phyloP scores from a whole-genome alignment of 2,113 vertebrate genomes.

The Stercorarius parasiticus region DNA sequence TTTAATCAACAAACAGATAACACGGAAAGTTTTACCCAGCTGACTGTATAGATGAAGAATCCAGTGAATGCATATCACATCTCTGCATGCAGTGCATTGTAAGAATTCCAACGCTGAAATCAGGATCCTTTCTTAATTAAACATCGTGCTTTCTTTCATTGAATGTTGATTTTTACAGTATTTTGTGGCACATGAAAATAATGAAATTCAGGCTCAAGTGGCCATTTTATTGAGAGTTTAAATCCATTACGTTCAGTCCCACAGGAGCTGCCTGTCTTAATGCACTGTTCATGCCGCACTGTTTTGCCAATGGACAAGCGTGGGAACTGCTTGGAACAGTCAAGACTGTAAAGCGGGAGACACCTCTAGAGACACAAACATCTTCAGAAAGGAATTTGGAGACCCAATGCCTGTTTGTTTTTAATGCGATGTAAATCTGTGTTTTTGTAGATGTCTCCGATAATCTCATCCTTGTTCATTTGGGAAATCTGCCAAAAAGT shows the following conservation, averaged over 20 bases:
- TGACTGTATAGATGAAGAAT: neutral
- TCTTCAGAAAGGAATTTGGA: neutral
- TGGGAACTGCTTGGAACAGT: neutral
- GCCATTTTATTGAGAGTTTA: neutral
- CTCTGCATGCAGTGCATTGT: neutral
- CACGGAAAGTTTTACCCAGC: neutral
- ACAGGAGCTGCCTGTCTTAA: neutral
- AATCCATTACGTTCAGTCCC: neutral
- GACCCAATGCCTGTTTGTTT: neutral
- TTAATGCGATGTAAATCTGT: neutral
- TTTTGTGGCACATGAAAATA: neutral
- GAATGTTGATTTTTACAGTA: neutral
- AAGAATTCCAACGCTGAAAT: neutral
- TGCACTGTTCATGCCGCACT: fast-evolving
- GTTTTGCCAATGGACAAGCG: fast-evolving
- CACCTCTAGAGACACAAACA: neutral
- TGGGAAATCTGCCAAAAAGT: neutral
- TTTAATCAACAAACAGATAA: neutral
- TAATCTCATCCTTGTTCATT: neutral
- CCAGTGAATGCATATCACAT: fast-evolving
- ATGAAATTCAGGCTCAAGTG: neutral
- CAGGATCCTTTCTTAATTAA: neutral
- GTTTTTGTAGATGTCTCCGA: neutral
- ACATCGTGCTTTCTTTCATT: neutral
- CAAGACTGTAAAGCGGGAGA: neutral